phyloP scores from a whole-genome alignment of 2,888 invertebrate genomes.

The Sarcophaga subvicina region DNA sequence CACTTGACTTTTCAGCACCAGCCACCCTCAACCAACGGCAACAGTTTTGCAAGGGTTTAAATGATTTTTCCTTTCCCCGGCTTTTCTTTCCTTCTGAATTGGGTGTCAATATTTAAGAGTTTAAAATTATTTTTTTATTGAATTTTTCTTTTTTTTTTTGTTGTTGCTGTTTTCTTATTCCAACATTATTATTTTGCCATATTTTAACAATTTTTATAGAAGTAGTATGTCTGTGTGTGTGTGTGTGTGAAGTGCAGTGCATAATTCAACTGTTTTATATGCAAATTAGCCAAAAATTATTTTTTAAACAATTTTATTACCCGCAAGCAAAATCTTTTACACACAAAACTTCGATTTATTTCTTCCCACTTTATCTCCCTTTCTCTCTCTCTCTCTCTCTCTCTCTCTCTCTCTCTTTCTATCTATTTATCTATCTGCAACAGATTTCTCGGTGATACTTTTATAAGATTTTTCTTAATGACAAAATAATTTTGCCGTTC shows the following conservation, averaged over 20 bases:
- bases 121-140: conserved; percentile 11
- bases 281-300: conserved; percentile 78
- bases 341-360: conserved; percentile 69
- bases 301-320: conserved; percentile 58
- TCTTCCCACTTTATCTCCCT: neutral
- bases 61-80: neutral
- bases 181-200: conserved; percentile 57
- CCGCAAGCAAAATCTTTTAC: conserved; percentile 53
- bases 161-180: too few relatives aligned
- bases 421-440: too few relatives aligned
- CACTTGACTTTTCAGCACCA: conserved; percentile 79
- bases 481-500: neutral
- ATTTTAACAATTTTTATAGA: conserved; percentile 71
- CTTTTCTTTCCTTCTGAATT: neutral
- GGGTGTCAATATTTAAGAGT: conserved; percentile 41
- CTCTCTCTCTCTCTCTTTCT: neutral
- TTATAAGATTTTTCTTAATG: conserved; percentile 46
- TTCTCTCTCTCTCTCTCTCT: neutral
- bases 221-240: neutral
- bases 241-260: conserved; percentile 22
- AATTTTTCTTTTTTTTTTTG: too few relatives aligned
- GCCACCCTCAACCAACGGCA: conserved; percentile 24
- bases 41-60: conserved; percentile 53
- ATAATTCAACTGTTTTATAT: conserved; percentile 80
- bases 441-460: neutral